phyloP scores from a whole-genome alignment of 1,140 invertebrate genomes.

The Danaus melanippus region DNA sequence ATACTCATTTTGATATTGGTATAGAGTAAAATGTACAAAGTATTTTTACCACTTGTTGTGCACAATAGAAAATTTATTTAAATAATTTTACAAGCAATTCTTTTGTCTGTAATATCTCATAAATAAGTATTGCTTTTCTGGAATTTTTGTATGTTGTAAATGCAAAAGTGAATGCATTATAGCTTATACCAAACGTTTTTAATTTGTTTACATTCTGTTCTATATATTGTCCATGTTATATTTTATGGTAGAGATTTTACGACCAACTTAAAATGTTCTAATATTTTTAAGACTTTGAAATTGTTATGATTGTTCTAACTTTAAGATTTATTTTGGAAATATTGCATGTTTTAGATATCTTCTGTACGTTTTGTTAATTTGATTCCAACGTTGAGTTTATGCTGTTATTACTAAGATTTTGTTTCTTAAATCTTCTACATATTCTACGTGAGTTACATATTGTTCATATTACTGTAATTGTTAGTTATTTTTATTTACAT shows the following conservation, averaged over 20 bases:
- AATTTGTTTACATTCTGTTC: conserved; percentile 5
- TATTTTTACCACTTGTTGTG: conserved; percentile 19
- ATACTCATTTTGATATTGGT: conserved; percentile 26
- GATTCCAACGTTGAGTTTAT: conserved; percentile 5
- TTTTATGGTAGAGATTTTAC: conserved; percentile 14
- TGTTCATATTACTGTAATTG: background rate
- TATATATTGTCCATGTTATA: conserved; percentile 6
- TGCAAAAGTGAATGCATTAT: conserved; percentile 2
- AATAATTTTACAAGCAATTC: conserved; percentile 13
- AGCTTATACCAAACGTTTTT: conserved; percentile 12
- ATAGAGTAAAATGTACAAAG: conserved; percentile 12
- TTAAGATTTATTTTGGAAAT: conserved; percentile 8
- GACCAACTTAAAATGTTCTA: conserved; percentile 7
- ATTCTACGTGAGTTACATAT: background rate
- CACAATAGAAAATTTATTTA: conserved; percentile 19
- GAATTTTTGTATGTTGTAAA: no score
- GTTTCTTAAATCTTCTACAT: conserved; percentile 3
- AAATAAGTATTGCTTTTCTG: background rate
- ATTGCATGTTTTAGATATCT: conserved; percentile 6
- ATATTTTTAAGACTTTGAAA: background rate
- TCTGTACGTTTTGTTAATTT: background rate
- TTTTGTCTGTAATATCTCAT: conserved; percentile 6
- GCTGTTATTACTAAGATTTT: background rate
- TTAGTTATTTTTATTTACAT: conserved; percentile 1
- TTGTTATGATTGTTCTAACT: conserved; percentile 7